These are phyloP conservation scores for Phoenicopterus ruber DNA, from an alignment of 2,113 vertebrate species.

Conservation along the genomic window DNA sequence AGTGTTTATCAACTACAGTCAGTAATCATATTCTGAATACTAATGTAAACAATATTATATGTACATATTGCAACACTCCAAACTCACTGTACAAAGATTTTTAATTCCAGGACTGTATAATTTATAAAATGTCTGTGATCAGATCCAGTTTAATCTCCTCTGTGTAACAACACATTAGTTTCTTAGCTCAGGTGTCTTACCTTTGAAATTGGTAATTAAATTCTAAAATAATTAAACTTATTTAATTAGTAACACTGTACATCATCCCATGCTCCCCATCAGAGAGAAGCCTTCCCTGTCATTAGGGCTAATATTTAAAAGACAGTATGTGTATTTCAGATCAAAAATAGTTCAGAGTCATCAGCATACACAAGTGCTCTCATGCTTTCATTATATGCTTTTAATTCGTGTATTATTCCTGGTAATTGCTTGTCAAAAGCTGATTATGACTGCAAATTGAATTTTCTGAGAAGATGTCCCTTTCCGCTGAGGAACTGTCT, in stretches of 20 bases:
- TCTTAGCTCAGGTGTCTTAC: not conserved
- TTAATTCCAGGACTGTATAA: not conserved
- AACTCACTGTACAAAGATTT: not conserved
- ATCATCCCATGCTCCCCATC: not conserved
- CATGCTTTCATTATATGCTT: rapidly evolving
- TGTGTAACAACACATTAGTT: not conserved
- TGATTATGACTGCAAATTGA: not conserved
- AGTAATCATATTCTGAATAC: not conserved
- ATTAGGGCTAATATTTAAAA: not conserved
- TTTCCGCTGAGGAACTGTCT: not conserved
- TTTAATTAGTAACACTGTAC: not conserved
- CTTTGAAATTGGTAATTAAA: not conserved
- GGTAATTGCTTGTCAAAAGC: not conserved
- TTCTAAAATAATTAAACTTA: not conserved
- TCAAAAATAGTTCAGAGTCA: not conserved
- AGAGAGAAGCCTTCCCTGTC: not conserved
- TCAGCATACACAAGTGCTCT: not conserved
- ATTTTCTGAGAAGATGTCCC: not conserved
- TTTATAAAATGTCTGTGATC: not conserved
- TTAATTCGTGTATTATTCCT: not conserved
- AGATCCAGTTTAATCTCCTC: not conserved
- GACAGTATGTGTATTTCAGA: not conserved
- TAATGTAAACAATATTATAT: not conserved
- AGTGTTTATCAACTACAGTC: not conserved
- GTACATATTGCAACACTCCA: not conserved